Conservation (phyloP, 2,888 invertebrate species). For the Chaetoderma sp. region DNA sequence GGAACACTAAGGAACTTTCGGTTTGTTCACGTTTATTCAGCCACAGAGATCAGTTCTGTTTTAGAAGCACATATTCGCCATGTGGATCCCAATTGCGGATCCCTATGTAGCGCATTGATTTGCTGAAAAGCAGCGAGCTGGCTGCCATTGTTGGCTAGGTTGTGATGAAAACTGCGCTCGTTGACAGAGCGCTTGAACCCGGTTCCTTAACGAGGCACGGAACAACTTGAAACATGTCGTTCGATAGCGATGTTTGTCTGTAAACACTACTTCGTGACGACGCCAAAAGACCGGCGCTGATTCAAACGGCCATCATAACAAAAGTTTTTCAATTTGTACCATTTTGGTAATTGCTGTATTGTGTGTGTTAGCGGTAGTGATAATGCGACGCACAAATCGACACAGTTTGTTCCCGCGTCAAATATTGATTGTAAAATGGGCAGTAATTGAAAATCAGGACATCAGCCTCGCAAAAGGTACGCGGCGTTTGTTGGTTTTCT, state of each 20-base stretch:
- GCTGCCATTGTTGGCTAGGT: no score
- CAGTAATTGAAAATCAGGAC: constrained; percentile 9
- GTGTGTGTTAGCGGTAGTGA: constrained; percentile 3
- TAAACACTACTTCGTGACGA: constrained; percentile 10
- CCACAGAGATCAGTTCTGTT: no score
- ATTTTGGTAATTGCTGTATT: constrained; percentile 11
- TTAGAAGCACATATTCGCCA: no score
- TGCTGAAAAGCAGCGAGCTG: no score
- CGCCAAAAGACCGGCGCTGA: neutral
- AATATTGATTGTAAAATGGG: constrained; percentile 14
- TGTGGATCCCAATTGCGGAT: no score
- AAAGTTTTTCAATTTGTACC: constrained; percentile 12
- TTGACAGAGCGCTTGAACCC: no score
- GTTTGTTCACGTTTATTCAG: no score
- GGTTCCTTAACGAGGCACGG: neutral
- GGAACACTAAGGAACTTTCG: no score
- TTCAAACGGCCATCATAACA: constrained; percentile 3
- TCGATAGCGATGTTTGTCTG: constrained; percentile 2
- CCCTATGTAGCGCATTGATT: no score
- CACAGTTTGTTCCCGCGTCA: constrained; percentile 7
- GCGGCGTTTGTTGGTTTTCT: constrained; percentile 7
- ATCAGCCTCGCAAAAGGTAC: constrained; percentile 7
- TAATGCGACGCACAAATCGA: constrained; percentile 5
- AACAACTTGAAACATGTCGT: constrained; percentile 6
- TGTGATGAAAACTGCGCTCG: no score